phyloP scores from a whole-genome alignment of 2,888 invertebrate genomes.

The Microctonus brassicae region DNA sequence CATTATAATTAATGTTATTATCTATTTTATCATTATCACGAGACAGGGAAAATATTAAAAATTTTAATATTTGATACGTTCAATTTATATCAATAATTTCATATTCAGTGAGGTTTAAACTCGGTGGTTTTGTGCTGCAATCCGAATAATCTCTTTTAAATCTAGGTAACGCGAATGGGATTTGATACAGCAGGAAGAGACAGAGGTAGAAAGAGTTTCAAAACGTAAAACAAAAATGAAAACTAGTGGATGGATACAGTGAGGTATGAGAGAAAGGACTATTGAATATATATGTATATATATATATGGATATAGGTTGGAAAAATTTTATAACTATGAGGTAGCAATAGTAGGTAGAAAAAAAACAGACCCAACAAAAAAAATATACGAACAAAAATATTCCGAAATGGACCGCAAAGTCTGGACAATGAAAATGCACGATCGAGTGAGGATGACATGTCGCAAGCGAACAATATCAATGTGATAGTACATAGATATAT shows the following conservation, averaged over 20 bases:
- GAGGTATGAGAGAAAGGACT: no score
- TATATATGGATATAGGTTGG: neutral
- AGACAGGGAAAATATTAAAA: neutral
- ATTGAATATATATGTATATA: no score
- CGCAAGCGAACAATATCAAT: constrained; percentile 34
- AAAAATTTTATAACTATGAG: constrained; percentile 9
- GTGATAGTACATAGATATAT: neutral
- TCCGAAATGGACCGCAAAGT: constrained; percentile 16
- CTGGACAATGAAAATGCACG: constrained; percentile 22
- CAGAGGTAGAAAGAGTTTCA: constrained; percentile 7
- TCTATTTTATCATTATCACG: constrained; percentile 12
- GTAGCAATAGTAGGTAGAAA: neutral
- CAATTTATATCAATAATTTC: constrained; percentile 35
- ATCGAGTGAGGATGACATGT: constrained; percentile 16
- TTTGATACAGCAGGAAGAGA: no score
- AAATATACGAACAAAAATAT: constrained; percentile 1
- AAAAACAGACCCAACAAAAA: neutral
- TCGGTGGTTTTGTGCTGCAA: constrained; percentile 17
- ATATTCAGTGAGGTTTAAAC: constrained; percentile 11
- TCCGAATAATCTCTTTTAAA: constrained; percentile 33
- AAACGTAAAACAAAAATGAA: constrained; percentile 26
- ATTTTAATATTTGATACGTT: constrained; percentile 29
- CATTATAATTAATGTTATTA: neutral
- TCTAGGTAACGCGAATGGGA: no score
- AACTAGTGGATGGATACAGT: neutral